phyloP scores from a whole-genome alignment of 2,113 vertebrate species.

The Heterocephalus glaber region DNA sequence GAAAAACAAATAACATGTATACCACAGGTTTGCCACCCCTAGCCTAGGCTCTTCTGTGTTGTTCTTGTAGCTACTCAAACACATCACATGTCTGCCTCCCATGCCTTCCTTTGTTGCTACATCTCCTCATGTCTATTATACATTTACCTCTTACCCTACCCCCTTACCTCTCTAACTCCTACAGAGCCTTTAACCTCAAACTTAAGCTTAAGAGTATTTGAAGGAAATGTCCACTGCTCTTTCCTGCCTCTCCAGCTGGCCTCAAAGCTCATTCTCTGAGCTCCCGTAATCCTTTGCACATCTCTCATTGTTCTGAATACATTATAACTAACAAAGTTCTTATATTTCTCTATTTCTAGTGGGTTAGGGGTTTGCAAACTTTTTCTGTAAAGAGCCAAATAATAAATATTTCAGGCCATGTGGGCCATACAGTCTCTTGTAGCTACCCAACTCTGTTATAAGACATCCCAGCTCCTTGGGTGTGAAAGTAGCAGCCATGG shows the following conservation, averaged over 20 bases:
- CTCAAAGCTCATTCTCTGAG: not conserved
- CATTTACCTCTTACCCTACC: not conserved
- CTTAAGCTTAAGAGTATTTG: not conserved
- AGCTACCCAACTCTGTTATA: not conserved
- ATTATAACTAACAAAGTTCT: not conserved
- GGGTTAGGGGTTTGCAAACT: too few species aligned
- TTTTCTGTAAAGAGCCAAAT: too few species aligned
- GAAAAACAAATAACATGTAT: too few species aligned
- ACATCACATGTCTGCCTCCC: not conserved
- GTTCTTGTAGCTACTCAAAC: not conserved
- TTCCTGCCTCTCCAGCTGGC: not conserved
- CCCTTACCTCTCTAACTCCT: not conserved
- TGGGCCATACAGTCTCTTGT: not conserved
- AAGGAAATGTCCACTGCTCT: not conserved
- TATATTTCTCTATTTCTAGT: not conserved
- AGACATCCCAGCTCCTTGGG: not conserved
- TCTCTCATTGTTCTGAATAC: not conserved
- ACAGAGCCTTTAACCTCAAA: not conserved
- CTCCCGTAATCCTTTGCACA: not conserved
- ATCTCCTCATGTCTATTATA: not conserved
- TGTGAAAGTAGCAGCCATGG: not conserved
- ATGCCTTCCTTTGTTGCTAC: not conserved
- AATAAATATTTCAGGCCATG: not conserved
- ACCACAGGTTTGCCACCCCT: too few species aligned
- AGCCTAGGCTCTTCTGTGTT: not conserved